phyloP scores from a whole-genome alignment of 2,797 vertebrate genomes.

The Muscicapa striata region DNA sequence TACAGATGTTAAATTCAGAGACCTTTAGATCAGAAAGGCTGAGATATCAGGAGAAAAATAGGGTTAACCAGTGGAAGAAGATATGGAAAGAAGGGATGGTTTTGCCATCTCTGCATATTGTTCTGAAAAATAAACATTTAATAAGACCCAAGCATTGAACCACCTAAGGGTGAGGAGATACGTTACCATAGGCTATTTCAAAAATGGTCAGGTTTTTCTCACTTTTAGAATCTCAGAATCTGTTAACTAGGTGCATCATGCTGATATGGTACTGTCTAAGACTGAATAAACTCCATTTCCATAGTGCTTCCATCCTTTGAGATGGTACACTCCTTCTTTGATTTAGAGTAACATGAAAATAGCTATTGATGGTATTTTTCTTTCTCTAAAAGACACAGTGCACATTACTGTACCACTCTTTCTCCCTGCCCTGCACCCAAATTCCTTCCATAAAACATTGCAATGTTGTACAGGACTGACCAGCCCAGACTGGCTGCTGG shows the following conservation, averaged over 20 bases:
- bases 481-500: background rate
- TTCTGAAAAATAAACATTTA: background rate
- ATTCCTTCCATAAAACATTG: background rate
- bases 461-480: background rate
- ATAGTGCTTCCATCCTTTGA: background rate
- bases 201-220: background rate
- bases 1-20: background rate
- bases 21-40: background rate
- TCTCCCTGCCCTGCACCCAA: background rate
- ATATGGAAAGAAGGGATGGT: background rate
- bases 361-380: background rate
- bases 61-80: background rate
- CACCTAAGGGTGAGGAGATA: background rate
- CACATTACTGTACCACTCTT: background rate
- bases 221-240: background rate
- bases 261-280: background rate
- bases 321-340: background rate
- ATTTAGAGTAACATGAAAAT: background rate
- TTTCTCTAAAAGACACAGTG: background rate
- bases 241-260: background rate
- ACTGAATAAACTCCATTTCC: background rate
- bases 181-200: background rate
- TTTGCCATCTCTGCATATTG: background rate
- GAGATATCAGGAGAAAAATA: background rate
- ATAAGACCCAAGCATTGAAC: background rate